Conservation (phyloP, 1,140 invertebrate species). For the Coptotermes formosanus region DNA sequence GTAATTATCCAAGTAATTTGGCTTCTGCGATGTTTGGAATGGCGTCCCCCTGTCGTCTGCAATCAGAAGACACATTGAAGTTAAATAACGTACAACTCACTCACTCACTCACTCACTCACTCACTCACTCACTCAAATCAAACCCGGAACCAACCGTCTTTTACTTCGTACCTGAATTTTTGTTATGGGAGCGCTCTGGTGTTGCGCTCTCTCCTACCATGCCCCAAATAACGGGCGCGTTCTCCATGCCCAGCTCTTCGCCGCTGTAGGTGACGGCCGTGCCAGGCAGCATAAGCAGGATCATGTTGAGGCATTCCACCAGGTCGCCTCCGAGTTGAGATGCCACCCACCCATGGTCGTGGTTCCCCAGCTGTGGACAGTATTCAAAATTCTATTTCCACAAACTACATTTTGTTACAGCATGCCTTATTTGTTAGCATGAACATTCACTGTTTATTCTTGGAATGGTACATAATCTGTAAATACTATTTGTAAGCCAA, state of each 20-base stretch:
- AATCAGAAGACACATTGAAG: too few species aligned
- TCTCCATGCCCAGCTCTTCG: slow-evolving; percentile 79
- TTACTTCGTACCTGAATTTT: slow-evolving; percentile 29
- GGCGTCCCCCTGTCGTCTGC: neutral
- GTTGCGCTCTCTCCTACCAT: slow-evolving; percentile 56
- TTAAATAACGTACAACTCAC: too few species aligned
- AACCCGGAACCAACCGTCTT: neutral
- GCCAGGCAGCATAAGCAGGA: slow-evolving; percentile 72
- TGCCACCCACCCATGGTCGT: slow-evolving; percentile 66
- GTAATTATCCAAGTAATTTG: neutral
- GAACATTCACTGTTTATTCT: too few species aligned
- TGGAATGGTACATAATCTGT: too few species aligned
- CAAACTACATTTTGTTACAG: too few species aligned
- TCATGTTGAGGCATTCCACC: slow-evolving; percentile 72
- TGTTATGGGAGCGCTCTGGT: slow-evolving; percentile 60
- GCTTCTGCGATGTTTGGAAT: neutral
- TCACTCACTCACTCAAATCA: too few species aligned
- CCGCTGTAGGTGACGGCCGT: slow-evolving; percentile 81
- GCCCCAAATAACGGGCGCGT: slow-evolving; percentile 56
- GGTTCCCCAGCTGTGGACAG: slow-evolving; percentile 63
- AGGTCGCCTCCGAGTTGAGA: slow-evolving; percentile 60
- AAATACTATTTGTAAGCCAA: too few species aligned
- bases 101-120: too few species aligned
- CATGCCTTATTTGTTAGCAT: too few species aligned
- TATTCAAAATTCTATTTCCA: too few species aligned